Evolutionary conservation across 2,888 invertebrate genomes (phyloP).

Genomic region (Rutpela maculata): DNA sequence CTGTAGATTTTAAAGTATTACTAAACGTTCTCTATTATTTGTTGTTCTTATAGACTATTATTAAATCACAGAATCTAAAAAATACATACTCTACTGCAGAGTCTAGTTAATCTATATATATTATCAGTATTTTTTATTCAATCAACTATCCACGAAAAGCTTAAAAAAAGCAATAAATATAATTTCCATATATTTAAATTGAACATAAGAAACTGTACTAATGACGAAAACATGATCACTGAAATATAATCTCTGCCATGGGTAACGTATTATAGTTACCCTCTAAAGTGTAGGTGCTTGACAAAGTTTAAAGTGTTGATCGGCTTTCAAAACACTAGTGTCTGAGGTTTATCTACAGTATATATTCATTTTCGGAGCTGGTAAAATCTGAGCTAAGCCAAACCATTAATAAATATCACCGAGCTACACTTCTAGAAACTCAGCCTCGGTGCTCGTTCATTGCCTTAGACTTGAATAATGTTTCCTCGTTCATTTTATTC

Average conservation of each 20-base stretch:
- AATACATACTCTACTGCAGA: too few species aligned
- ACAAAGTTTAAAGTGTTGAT: background rate
- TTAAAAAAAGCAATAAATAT: too few species aligned
- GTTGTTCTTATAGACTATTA: too few species aligned
- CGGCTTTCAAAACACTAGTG: background rate
- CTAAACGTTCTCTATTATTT: too few species aligned
- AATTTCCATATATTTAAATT: too few species aligned
- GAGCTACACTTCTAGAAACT: background rate
- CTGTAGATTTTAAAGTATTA: too few species aligned
- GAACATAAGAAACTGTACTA: background rate
- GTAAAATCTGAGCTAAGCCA: constrained; percentile 24
- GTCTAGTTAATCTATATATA: too few species aligned
- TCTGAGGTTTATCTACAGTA: background rate
- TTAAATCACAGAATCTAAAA: too few species aligned
- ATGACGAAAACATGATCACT: background rate
- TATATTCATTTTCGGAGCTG: constrained; percentile 2
- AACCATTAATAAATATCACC: constrained; percentile 34
- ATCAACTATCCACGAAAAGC: too few species aligned
- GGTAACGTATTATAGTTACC: background rate
- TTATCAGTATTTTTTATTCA: too few species aligned
- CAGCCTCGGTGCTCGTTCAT: constrained; percentile 10
- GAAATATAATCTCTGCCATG: background rate
- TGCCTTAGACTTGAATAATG: constrained; percentile 27
- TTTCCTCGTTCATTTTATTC: constrained; percentile 23
- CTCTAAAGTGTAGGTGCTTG: background rate